Evolutionary conservation across 2,888 invertebrate genomes (phyloP).

Genomic region (Nomada fabriciana): DNA sequence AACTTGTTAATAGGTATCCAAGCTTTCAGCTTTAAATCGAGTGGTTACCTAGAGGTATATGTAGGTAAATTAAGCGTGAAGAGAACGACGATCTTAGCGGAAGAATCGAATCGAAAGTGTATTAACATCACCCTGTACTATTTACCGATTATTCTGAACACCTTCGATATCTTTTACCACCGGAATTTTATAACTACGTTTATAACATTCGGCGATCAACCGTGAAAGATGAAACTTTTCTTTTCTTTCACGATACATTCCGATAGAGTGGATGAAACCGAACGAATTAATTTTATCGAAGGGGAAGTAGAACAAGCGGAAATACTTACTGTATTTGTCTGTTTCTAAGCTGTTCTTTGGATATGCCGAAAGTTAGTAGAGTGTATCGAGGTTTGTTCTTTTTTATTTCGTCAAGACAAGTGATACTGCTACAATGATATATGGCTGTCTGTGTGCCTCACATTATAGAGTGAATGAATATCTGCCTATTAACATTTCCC

Average conservation of each 20-base stretch:
- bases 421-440: slow-evolving; percentile 48
- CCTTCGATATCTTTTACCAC: slow-evolving; percentile 26
- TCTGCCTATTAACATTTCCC: slow-evolving; percentile 46
- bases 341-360: slow-evolving; percentile 33
- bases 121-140: slow-evolving; percentile 12
- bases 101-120: slow-evolving; percentile 42
- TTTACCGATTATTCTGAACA: slow-evolving; percentile 27
- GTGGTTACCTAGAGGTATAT: slow-evolving; percentile 65
- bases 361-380: slow-evolving; percentile 25
- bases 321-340: background rate
- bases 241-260: slow-evolving; percentile 60
- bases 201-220: slow-evolving; percentile 15
- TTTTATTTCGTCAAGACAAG: slow-evolving; percentile 35
- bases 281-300: slow-evolving; percentile 46
- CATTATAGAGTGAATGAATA: slow-evolving; percentile 65
- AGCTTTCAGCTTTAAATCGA: slow-evolving; percentile 78
- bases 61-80: slow-evolving; percentile 64
- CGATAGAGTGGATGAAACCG: slow-evolving; percentile 37
- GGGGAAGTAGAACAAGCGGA: background rate
- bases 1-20: slow-evolving; percentile 78
- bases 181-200: slow-evolving; percentile 16
- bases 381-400: slow-evolving; percentile 40
- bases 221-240: slow-evolving; percentile 5
- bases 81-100: slow-evolving; percentile 30
- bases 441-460: slow-evolving; percentile 66